Percentiles rank a stretch among this genome's conserved stretches.
Evolutionary conservation across 2,888 invertebrate species (phyloP).

Genomic region (Gastrophysa polygoni): DNA sequence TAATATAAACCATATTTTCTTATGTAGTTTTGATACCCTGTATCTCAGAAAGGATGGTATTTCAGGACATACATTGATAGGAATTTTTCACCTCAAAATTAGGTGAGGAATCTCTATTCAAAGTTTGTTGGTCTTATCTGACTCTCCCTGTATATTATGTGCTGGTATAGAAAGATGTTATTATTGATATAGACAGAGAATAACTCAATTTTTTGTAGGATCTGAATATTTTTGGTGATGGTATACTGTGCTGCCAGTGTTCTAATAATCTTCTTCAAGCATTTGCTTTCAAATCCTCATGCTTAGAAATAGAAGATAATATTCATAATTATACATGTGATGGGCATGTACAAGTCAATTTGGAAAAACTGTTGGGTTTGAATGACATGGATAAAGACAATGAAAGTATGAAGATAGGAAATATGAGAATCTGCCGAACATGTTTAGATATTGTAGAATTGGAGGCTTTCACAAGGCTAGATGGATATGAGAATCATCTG

Average conservation of each 20-base stretch:
- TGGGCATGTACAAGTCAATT: slow-evolving; percentile 15
- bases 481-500: background rate
- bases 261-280: background rate
- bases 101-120: no score
- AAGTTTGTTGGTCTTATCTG: no score
- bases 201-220: slow-evolving; percentile 17
- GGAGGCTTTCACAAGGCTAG: slow-evolving; percentile 3
- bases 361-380: slow-evolving; percentile 18
- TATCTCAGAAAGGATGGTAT: no score
- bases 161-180: no score
- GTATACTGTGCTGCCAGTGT: slow-evolving; percentile 12
- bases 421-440: slow-evolving; percentile 17
- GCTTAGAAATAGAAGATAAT: slow-evolving; percentile 21
- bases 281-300: slow-evolving; percentile 16
- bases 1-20: no score
- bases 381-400: background rate
- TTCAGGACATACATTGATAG: no score
- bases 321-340: slow-evolving; percentile 16
- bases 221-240: background rate
- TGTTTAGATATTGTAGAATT: slow-evolving; percentile 15
- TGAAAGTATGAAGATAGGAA: background rate
- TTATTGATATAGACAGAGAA: no score
- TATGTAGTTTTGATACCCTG: no score
- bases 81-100: no score
- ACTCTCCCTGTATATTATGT: no score